phyloP scores from a whole-genome alignment of 1,140 invertebrate genomes.

The Camponotus vicinus region DNA sequence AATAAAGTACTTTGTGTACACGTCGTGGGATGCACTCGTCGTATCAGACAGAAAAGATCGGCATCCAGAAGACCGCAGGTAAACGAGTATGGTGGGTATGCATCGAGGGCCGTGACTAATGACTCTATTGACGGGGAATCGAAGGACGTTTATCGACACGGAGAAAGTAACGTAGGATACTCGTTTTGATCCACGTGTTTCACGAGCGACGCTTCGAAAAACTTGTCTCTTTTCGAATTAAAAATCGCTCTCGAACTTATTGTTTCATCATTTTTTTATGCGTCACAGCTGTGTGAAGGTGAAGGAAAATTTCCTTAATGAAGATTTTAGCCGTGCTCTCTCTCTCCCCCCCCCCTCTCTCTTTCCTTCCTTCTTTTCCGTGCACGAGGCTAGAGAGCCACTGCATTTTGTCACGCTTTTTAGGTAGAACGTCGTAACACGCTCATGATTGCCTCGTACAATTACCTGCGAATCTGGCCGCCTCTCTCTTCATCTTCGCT shows the following conservation, averaged over 20 bases:
- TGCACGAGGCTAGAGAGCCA: constrained; percentile 63
- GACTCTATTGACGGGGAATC: constrained; percentile 79
- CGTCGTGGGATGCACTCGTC: constrained; percentile 64
- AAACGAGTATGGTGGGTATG: constrained; percentile 76
- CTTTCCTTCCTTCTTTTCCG: constrained; percentile 18
- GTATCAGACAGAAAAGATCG: constrained; percentile 29
- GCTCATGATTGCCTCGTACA: constrained; percentile 78
- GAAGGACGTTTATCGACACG: constrained; percentile 75
- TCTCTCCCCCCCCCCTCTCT: background rate
- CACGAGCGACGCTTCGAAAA: constrained; percentile 12
- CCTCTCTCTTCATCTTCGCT: constrained; percentile 35
- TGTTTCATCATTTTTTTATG: background rate
- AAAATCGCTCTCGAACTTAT: background rate
- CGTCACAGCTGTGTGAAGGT: background rate
- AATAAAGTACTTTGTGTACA: constrained; percentile 32
- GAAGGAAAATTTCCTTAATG: constrained; percentile 1
- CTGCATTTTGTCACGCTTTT: constrained; percentile 78
- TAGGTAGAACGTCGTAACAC: constrained; percentile 77
- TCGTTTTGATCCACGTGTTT: background rate
- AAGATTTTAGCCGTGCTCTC: constrained; percentile 75
- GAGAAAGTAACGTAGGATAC: constrained; percentile 59
- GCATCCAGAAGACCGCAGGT: constrained; percentile 64
- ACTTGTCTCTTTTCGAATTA: background rate
- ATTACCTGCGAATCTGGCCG: constrained; percentile 73
- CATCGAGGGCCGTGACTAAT: constrained; percentile 79